Conservation (phyloP, 2,888 invertebrate genomes). For the Trilocha varians region DNA sequence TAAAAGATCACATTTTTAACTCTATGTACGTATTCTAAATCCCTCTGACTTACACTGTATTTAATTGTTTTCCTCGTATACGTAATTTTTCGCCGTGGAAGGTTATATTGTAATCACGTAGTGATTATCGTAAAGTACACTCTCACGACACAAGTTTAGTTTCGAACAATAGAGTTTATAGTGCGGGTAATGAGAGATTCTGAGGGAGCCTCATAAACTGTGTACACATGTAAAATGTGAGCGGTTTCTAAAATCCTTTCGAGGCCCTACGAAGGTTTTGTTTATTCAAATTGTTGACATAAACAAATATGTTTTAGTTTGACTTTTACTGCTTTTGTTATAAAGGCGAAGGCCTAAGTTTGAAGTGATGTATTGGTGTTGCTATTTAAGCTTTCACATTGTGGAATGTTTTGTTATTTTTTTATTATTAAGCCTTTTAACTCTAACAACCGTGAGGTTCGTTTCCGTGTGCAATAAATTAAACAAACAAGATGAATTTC, state of each 20-base stretch:
- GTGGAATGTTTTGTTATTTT: too few relatives aligned
- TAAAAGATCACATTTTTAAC: too few relatives aligned
- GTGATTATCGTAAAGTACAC: constrained; percentile 30
- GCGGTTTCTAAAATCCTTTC: constrained; percentile 4
- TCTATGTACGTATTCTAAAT: neutral
- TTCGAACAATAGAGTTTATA: constrained; percentile 29
- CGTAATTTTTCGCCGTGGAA: too few relatives aligned
- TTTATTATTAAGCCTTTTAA: too few relatives aligned
- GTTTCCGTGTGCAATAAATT: too few relatives aligned
- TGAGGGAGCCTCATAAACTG: constrained; percentile 22
- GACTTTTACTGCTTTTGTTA: too few relatives aligned
- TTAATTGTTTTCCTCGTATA: constrained; percentile 1
- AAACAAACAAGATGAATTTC: too few relatives aligned
- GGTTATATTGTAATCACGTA: constrained; percentile 16
- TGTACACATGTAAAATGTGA: constrained; percentile 14
- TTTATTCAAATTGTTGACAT: neutral
- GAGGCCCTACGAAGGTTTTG: neutral
- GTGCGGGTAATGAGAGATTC: constrained; percentile 24
- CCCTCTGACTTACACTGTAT: neutral
- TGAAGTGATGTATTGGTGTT: too few relatives aligned
- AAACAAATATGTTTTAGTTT: too few relatives aligned
- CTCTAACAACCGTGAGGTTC: too few relatives aligned
- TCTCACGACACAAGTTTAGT: constrained; percentile 23
- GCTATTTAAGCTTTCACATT: too few relatives aligned
- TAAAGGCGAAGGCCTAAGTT: too few relatives aligned